These are phyloP conservation scores for Atlantisia rogersi DNA, from an alignment of 2,113 vertebrate species.

Conservation along the genomic window DNA sequence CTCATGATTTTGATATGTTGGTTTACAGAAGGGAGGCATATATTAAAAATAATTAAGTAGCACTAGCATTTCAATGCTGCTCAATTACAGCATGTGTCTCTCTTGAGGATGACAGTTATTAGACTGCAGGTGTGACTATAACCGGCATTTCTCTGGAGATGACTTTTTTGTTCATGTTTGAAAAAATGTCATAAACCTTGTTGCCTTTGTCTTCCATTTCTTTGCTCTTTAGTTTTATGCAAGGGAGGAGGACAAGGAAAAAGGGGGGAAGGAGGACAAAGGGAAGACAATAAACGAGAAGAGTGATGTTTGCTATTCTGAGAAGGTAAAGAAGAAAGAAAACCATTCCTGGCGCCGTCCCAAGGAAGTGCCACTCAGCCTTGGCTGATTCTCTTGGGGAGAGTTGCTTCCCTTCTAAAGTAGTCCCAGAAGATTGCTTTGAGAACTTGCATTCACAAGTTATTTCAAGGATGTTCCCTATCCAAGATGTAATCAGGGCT, in stretches of 20 bases:
- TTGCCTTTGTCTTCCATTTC: not conserved
- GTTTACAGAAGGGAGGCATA: slow-evolving; percentile 51
- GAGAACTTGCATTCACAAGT: not conserved
- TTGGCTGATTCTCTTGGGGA: not conserved
- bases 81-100: slow-evolving; percentile 16
- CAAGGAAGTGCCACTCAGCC: not conserved
- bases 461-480: slow-evolving; percentile 46
- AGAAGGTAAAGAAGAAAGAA: not conserved
- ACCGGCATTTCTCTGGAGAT: not conserved
- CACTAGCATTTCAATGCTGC: slow-evolving; percentile 21
- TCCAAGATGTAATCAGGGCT: slow-evolving; percentile 18
- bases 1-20: slow-evolving; percentile 23
- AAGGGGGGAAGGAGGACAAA: fast-evolving
- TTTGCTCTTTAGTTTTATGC: not conserved
- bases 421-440: not conserved
- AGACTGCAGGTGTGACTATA: slow-evolving; percentile 30
- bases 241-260: not conserved
- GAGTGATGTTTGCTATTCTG: not conserved
- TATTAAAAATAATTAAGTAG: slow-evolving; percentile 54
- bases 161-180: not conserved
- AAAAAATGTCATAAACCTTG: not conserved
- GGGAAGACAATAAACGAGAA: not conserved
- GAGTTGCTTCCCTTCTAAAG: not conserved
- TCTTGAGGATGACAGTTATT: not conserved
- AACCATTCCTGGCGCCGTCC: not conserved